Evolutionary conservation across 2,113 vertebrate genomes (phyloP).

Genomic region (Mugil cephalus): DNA sequence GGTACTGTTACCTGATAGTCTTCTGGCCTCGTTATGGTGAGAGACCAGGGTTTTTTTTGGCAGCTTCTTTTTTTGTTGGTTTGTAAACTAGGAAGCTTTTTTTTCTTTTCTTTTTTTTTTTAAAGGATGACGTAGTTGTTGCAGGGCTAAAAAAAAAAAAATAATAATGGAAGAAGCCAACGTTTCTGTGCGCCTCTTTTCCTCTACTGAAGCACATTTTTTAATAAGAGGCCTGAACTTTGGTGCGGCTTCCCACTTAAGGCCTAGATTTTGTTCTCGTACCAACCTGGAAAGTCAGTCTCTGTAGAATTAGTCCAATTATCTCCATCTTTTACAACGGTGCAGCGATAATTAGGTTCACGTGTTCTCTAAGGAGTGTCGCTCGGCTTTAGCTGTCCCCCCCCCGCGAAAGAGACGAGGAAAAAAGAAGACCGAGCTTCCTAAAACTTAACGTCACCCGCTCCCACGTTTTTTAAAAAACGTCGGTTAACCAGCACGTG

Average conservation of each 20-base stretch:
- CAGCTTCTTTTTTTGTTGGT: slow-evolving; percentile 62
- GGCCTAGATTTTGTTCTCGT: slow-evolving; percentile 49
- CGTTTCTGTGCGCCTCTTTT: slow-evolving; percentile 37
- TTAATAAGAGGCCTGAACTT: slow-evolving; percentile 39
- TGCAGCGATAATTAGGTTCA: slow-evolving; percentile 59
- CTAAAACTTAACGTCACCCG: slow-evolving; percentile 30
- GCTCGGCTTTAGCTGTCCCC: slow-evolving; percentile 58
- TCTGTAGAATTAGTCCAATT: slow-evolving; percentile 63
- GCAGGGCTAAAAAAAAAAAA: slow-evolving; percentile 35
- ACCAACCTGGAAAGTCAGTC: slow-evolving; percentile 13
- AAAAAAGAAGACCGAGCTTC: slow-evolving; percentile 16
- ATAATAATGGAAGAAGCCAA: slow-evolving; percentile 12
- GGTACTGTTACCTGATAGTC: slow-evolving; percentile 57
- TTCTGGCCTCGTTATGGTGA: slow-evolving; percentile 23
- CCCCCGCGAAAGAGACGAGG: slow-evolving; percentile 31
- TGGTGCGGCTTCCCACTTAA: slow-evolving; percentile 34
- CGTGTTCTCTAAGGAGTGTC: slow-evolving; percentile 72
- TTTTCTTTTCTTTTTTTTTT: slow-evolving; percentile 13
- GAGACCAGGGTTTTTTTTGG: slow-evolving; percentile 49
- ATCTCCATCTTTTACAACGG: slow-evolving; percentile 40
- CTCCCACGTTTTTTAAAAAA: slow-evolving; percentile 13
- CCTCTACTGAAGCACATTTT: slow-evolving; percentile 59
- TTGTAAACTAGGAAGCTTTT: slow-evolving; percentile 28
- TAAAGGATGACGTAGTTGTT: slow-evolving; percentile 24
- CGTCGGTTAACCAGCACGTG: slow-evolving; percentile 12